Base-by-base conservation (phyloP, 2,797 vertebrate genomes). In the Eremophila alpestris region DNA sequence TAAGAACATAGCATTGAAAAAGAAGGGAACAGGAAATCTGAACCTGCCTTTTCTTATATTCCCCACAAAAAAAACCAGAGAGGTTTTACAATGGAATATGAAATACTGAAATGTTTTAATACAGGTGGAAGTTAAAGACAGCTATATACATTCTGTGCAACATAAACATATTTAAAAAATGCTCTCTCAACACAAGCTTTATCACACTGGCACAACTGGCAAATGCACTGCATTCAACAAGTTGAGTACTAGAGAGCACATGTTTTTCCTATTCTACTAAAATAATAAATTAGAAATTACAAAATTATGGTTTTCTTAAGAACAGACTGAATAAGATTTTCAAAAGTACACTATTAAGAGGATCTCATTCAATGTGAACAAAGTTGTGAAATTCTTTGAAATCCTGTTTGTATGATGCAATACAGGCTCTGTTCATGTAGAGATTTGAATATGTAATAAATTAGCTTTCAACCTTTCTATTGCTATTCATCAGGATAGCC, bases 121-220 rank as follows among this genome's bases (percentile, higher is more conserved):
- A 85, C 11, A 71, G 21, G 46, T 70, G 69, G n/a, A 93, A 83
- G 21, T 59, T 71, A 83, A 68, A 78, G 88, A 76, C 63, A 91
- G 73, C 54, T 94, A 73, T 92, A 59, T 89, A 92, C 74, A 87
- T 76, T 94, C 81, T 91, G 34, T 71, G 55, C 62, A 93, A 89
- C 22, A 45, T 16, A n/a, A 24, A 81, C 48, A 63, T n/a, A 32
- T 38, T 34, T 27, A 27, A 71, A 84, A 62, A 69, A 30, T 21
- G 51, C n/a, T 65, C 63, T 89, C 52, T 77, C 65, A 56, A 74
- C 5, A 14, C 41, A 8, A 68, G 49, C 51, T 94, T 60, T 55
- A 60, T 29, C 77, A 19, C 34, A 32, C 12, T 38, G 59, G 16
- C 5, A 14, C 52, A 83, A 36, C 46, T 22, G 56, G 12, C 45